Percentiles rank a stretch among this genome's conserved stretches.
Evolutionary conservation across 2,113 vertebrate species (phyloP).

Genomic region (Saccopteryx bilineata): DNA sequence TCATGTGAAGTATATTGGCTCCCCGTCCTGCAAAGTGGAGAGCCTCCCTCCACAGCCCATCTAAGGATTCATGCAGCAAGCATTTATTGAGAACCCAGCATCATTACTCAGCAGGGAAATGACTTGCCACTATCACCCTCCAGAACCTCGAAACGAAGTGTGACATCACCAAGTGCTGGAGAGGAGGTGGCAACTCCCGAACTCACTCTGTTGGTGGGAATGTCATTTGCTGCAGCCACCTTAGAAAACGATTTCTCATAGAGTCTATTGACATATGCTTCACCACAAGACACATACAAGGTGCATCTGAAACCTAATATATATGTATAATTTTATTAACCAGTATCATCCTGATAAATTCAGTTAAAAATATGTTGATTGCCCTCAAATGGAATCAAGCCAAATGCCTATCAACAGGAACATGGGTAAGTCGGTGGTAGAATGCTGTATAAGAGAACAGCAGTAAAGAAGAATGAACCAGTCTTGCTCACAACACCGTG

Average conservation of each 20-base stretch:
- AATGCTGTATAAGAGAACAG: neutral
- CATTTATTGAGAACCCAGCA: neutral
- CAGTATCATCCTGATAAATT: too few species aligned
- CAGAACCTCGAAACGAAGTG: neutral
- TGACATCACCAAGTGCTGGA: neutral
- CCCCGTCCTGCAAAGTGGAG: neutral
- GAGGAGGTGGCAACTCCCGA: neutral
- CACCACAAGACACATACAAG: neutral
- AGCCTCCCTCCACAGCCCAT: neutral
- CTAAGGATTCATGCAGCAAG: neutral
- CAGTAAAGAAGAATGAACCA: neutral
- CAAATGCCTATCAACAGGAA: neutral
- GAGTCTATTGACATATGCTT: neutral
- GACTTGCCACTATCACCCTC: neutral
- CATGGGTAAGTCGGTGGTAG: neutral
- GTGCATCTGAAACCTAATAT: too few species aligned
- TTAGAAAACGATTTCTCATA: neutral
- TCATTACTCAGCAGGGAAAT: neutral
- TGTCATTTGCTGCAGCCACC: neutral
- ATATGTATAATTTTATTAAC: too few species aligned
- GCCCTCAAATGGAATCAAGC: neutral
- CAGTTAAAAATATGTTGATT: too few species aligned
- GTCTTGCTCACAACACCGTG: fast-evolving
- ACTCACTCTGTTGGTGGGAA: neutral
- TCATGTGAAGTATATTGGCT: neutral